These are phyloP conservation scores for Oryctes rhinoceros DNA, from an alignment of 1,140 invertebrate species.

Conservation along the genomic window DNA sequence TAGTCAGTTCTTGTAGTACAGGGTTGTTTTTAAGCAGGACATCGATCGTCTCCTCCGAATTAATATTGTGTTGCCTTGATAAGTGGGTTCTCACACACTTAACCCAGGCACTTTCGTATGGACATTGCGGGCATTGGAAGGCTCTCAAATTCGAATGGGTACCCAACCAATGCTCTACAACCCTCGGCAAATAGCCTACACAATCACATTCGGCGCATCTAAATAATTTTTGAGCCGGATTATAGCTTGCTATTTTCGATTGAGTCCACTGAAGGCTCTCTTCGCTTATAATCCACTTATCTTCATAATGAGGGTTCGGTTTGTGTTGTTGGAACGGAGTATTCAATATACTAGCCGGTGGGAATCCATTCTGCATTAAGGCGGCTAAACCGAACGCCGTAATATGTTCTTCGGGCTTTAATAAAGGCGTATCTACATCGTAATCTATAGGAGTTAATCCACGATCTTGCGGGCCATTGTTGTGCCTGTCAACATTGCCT, in stretches of 20 bases:
- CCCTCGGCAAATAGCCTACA: constrained; percentile 78
- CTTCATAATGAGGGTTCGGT: constrained; percentile 65
- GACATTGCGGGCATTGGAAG: constrained; percentile 77
- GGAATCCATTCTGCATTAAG: constrained; percentile 77
- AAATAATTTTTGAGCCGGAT: constrained; percentile 76
- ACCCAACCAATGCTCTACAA: constrained; percentile 86
- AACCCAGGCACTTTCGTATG: constrained; percentile 79
- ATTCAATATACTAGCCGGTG: constrained; percentile 67
- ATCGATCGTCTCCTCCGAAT: constrained; percentile 68
- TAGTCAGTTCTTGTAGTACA: constrained; percentile 77
- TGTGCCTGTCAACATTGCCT: constrained; percentile 59
- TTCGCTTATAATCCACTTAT: constrained; percentile 75
- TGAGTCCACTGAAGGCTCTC: constrained; percentile 74
- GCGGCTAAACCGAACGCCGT: constrained; percentile 74
- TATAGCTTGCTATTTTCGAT: constrained; percentile 76
- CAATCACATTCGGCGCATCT: constrained; percentile 81
- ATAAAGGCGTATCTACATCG: constrained; percentile 62
- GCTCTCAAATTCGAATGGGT: constrained; percentile 79
- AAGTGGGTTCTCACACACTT: constrained; percentile 78
- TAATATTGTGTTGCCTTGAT: constrained; percentile 72
- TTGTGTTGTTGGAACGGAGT: constrained; percentile 64
- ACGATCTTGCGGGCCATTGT: constrained; percentile 60
- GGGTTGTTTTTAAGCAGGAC: constrained; percentile 73
- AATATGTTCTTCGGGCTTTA: constrained; percentile 73
- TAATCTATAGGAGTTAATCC: constrained; percentile 60